These are phyloP conservation scores for Oreochromis niloticus DNA, from an alignment of 2,113 vertebrate genomes.

Conservation along the genomic window DNA sequence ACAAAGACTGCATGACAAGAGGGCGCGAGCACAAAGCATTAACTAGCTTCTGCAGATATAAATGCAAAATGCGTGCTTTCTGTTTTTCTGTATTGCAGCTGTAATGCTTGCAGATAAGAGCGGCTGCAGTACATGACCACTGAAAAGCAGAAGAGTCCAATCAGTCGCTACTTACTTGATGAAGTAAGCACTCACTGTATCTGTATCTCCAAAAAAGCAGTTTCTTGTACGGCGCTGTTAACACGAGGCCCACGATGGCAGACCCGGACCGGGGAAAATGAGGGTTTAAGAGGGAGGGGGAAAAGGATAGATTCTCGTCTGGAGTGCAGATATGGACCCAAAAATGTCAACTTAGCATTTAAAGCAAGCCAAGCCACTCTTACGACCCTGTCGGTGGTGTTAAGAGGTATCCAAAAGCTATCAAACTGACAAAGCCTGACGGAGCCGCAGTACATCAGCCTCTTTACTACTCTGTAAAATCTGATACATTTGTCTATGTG, in stretches of 20 bases:
- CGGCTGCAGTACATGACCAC: neutral
- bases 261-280: neutral
- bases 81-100: neutral
- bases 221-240: neutral
- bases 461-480: conserved; percentile 61
- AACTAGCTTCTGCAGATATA: neutral
- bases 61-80: neutral
- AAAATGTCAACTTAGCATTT: conserved; percentile 67
- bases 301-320: neutral
- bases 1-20: neutral
- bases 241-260: neutral
- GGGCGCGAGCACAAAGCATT: neutral
- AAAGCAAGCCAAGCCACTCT: conserved; percentile 45
- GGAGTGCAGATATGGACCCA: conserved; percentile 33
- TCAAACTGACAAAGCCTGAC: conserved; percentile 59
- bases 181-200: neutral
- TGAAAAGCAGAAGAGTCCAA: neutral
- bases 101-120: neutral
- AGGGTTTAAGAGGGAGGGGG: neutral
- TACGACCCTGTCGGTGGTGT: conserved; percentile 49
- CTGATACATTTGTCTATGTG: conserved; percentile 55
- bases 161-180: neutral
- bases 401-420: conserved; percentile 61
- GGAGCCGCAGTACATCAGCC: conserved; percentile 48
- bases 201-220: neutral